Evolutionary conservation across 1,140 invertebrate species (phyloP).

Genomic region (Zaprionus lachaisei): DNA sequence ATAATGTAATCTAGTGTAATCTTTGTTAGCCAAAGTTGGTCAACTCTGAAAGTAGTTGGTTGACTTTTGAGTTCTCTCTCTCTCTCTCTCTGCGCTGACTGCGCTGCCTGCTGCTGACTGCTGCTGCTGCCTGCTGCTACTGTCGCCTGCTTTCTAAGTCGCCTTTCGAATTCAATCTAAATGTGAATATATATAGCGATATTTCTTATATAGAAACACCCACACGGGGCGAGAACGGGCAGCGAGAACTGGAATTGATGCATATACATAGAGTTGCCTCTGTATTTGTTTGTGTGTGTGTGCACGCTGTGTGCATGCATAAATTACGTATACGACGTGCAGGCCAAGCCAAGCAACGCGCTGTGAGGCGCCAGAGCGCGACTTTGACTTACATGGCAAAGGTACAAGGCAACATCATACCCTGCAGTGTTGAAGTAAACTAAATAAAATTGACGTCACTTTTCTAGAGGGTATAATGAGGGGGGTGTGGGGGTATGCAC

Average conservation of each 20-base stretch:
- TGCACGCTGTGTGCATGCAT: constrained; percentile 72
- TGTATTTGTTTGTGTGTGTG: constrained; percentile 11
- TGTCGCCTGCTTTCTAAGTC: constrained; percentile 44
- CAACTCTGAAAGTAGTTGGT: constrained; percentile 79
- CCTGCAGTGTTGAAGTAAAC: not conserved
- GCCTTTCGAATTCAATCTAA: constrained; percentile 79
- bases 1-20: constrained; percentile 57
- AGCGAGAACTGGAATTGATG: constrained; percentile 67
- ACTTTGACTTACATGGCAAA: constrained; percentile 61
- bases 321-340: constrained; percentile 77
- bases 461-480: constrained; percentile 11
- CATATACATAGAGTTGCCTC: constrained; percentile 50
- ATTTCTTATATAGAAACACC: constrained; percentile 32
- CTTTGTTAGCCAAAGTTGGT: constrained; percentile 68
- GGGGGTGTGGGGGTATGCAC: not conserved
- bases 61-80: constrained; percentile 62
- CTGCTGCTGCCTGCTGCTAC: constrained; percentile 18
- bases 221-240: constrained; percentile 32
- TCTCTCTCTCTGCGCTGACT: constrained; percentile 35
- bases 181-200: constrained; percentile 43
- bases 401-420: constrained; percentile 12
- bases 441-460: not conserved
- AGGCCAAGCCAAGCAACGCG: constrained; percentile 26
- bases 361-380: constrained; percentile 5
- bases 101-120: not conserved